Conservation (phyloP, 2,113 vertebrate species). For the Daboia siamensis region DNA sequence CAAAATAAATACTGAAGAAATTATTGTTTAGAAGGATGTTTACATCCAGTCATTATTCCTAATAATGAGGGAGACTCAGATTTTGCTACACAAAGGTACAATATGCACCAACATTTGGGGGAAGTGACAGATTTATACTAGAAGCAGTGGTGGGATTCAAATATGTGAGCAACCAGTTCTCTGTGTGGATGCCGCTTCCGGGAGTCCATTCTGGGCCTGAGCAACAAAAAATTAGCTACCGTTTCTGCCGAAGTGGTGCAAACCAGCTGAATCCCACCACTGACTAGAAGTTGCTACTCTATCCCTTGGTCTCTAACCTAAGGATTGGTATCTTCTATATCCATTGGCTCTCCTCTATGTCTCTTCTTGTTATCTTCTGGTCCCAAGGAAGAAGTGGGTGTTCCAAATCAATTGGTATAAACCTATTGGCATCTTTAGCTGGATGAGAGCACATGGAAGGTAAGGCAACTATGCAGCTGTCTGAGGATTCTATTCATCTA, state of each 20-base stretch:
- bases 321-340: not conserved
- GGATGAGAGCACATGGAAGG: no score
- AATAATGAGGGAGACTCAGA: not conserved
- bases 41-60: not conserved
- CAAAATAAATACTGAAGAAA: not conserved
- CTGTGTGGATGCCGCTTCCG: no score
- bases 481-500: not conserved
- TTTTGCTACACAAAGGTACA: not conserved
- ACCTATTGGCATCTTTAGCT: not conserved
- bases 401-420: not conserved
- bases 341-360: not conserved
- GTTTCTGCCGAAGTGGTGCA: no score
- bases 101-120: not conserved
- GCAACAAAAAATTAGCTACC: no score
- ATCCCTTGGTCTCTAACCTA: not conserved
- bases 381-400: not conserved
- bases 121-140: not conserved
- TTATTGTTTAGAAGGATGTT: not conserved
- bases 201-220: no score
- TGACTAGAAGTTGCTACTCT: not conserved
- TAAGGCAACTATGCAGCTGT: not conserved
- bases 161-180: no score
- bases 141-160: no score
- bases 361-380: not conserved
- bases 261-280: no score